phyloP scores from a whole-genome alignment of 2,797 vertebrate genomes.

The Choloepus didactylus region DNA sequence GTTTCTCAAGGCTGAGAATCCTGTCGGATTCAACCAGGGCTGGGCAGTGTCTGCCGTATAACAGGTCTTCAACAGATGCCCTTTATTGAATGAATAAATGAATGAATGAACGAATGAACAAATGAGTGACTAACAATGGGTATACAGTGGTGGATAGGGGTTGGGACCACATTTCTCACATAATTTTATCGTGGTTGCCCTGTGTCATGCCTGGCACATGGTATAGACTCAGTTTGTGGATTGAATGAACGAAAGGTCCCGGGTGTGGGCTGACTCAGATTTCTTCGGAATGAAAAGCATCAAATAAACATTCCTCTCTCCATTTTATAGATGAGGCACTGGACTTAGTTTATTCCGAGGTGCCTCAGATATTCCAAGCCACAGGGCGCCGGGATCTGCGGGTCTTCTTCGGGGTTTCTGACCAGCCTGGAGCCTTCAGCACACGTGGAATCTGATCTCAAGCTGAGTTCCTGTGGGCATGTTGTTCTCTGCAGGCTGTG shows the following conservation, averaged over 20 bases:
- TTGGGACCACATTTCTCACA: neutral
- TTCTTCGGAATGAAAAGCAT: conserved; percentile 8
- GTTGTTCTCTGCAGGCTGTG: neutral
- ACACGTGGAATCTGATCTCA: neutral
- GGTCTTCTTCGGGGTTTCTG: neutral
- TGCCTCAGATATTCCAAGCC: neutral
- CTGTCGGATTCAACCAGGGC: neutral
- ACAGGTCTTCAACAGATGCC: neutral
- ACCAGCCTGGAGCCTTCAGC: neutral
- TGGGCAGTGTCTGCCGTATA: neutral
- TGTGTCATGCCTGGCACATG: neutral
- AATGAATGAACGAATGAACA: neutral
- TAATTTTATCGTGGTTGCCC: neutral
- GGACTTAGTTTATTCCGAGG: neutral
- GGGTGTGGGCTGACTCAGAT: neutral
- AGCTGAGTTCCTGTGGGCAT: neutral
- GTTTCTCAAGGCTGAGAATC: neutral
- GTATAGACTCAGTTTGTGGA: neutral
- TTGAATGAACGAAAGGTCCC: neutral
- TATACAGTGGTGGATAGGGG: neutral
- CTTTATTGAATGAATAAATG: neutral
- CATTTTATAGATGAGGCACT: neutral
- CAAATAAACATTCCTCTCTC: neutral
- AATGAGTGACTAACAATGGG: neutral
- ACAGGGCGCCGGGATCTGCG: neutral